Evolutionary conservation across 1,140 invertebrate genomes (phyloP), one percentile per base, ranked within the genome.

Genomic region (Drosophila kanapiae): DNA sequence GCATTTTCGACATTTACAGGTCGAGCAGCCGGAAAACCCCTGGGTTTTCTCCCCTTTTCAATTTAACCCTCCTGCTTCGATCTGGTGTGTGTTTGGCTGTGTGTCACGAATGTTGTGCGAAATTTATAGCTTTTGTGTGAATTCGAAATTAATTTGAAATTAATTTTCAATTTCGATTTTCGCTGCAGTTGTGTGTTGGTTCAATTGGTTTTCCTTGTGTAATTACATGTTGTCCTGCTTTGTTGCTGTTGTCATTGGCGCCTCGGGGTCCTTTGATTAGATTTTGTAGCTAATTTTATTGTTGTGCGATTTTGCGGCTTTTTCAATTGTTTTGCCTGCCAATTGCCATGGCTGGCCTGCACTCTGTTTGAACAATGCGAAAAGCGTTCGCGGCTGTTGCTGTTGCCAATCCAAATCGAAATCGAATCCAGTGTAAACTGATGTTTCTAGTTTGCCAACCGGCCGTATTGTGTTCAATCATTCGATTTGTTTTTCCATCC

Each of bases 101-200:
- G 53, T 78, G 79, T 87, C 83, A 82, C 84, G 84, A 88, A 38
- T 51, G 77, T 75, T 88, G 72, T 59, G 58, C 72, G 69, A 88
- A 78, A 90, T 80, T 80, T 68, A 80, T 88, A 63, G 84, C 84
- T 75, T 86, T 87, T 88, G 77, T 88, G 77, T 87, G 76, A 63
- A 87, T 87, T 83, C 72, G 45, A 88, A 87, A 87, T 87, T 87
- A 87, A 88, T 87, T 90, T 90, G 16, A 84, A 87, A 87, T 87
- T 87, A 87, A 87, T 87, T 87, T 87, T 88, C 84, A 83, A 88
- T 90, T 72, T 84, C 23, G 78, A 81, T 75, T 78, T 84, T 75
- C 60, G 54, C 35, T 74, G 47, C 51, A 57, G 63, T 14, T 23
- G 23, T 23, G 23, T 23, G 23, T 23, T 67, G 59, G 27, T 38